Base-by-base conservation (phyloP, 2,888 invertebrate species). In the Gandaritis pyraliata region DNA sequence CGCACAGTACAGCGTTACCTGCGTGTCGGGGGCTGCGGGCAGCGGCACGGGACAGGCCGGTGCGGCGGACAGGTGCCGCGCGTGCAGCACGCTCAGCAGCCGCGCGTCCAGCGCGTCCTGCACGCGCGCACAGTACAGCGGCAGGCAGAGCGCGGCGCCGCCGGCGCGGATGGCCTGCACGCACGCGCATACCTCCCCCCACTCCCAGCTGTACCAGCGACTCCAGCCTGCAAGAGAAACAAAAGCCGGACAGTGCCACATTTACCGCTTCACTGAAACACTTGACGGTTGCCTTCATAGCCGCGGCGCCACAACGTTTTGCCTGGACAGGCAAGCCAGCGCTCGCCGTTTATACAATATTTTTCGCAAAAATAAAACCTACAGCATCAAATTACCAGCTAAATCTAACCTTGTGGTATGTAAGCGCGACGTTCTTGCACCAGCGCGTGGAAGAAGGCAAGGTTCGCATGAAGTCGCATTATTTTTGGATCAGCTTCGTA, bases 401-500 rank as follows among this genome's bases (percentile, higher is more conserved):
- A 8, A 8, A 33, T 29, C 46, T 46, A 10, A 93, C 94, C 95
- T 93, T 97, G 97, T 0, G 98, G 98, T 72, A 98, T 96, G 83
- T 96, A 99, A 54, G 96, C 96, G 61, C 99, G 93, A 43, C 99
- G 93, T 86, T 99, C 99, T 82, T 97, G 96, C 54, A 98, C 93
- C 12, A 98, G 93, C 0, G 99, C 98, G 83, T 99, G 98, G 66
- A 98, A 95, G 13, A 98, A 88, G 6, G 96, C 95, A 73, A 99
- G 95, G 59, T 96, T 93, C 53, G 95, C 93, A 72, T 93, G 94
- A 69, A 93, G 83, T 50, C 94, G 90, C 68, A 93, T 88, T 18
- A 74, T 65, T n/a, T 72, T 69, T 30, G 77, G 75, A 57, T 70
- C 79, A 47, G 30, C 97, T 95, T 71, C 67, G 66, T 73, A 76